A percentile compares a stretch with the other conserved stretches of the same genome.
Evolutionary conservation across 2,888 invertebrate species (phyloP).

Genomic region (Serripes groenlandicus): DNA sequence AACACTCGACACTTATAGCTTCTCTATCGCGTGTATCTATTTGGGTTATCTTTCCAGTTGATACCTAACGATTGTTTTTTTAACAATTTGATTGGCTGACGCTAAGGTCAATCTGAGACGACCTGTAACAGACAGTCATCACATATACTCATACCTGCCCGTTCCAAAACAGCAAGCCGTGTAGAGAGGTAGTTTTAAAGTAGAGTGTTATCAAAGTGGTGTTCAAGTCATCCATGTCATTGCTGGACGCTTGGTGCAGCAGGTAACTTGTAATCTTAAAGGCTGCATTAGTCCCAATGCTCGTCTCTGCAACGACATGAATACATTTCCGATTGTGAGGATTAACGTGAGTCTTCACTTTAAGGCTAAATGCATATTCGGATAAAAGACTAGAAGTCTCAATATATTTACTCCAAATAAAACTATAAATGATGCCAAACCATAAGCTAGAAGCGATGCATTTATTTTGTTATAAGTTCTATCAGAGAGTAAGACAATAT

Average conservation of each 20-base stretch:
- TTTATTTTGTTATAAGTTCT: too few relatives aligned
- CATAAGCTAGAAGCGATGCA: too few relatives aligned
- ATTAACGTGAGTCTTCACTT: background rate
- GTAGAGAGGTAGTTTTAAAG: conserved; percentile 18
- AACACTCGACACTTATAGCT: too few relatives aligned
- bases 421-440: too few relatives aligned
- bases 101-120: too few relatives aligned
- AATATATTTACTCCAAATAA: background rate
- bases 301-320: conserved; percentile 21
- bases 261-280: conserved; percentile 24
- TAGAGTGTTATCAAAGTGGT: conserved; percentile 25
- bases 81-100: too few relatives aligned
- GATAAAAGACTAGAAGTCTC: background rate
- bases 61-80: too few relatives aligned
- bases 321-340: background rate
- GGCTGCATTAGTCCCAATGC: conserved; percentile 9
- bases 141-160: conserved; percentile 45
- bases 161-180: conserved; percentile 51
- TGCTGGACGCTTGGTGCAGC: background rate
- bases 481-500: too few relatives aligned
- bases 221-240: conserved; percentile 23
- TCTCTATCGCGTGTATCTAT: too few relatives aligned
- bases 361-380: background rate
- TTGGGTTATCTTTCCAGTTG: too few relatives aligned
- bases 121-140: too few relatives aligned